Base-by-base conservation (phyloP, 2,888 invertebrate species). In the Anodontia alba region DNA sequence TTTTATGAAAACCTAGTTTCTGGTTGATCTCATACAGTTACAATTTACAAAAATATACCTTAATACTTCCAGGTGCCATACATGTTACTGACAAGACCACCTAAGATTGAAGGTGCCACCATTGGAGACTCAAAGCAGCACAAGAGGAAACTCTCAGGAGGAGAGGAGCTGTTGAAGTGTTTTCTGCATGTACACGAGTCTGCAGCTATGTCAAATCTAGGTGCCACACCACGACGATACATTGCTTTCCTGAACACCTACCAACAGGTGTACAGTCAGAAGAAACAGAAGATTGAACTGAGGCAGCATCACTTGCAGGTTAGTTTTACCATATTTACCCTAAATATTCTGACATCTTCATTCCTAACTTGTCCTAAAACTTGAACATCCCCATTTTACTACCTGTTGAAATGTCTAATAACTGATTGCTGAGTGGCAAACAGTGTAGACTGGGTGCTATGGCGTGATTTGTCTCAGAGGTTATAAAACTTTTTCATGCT, bases 271-370 rank as follows among this genome's bases (percentile, higher is more conserved):
- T 96, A 96, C 88, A 95, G 93, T n/a, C 95, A 95, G 73, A 97
- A 97, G 95, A 96, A 96, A 89, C 91, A 94, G 3, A 94, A 95
- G 1, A 96, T 97, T 36, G 93, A 95, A 69, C 95, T 95, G 70
- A 95, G 96, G 88, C 96, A 96, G 91, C 95, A 95, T 20, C 96
- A 96, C 94, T 94, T 97, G 38, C 95, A 96, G 95, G 97, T 96
- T 76, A 51, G n/a, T n/a, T n/a, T n/a, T n/a, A n/a, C n/a, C n/a
- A n/a, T n/a, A n/a, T n/a, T n/a, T n/a, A n/a, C n/a, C n/a, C n/a
- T n/a, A n/a, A n/a, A 12, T 8, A 38, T 38, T 67, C 7, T 8
- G 38, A 38, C 38, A 38, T 8, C 38, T 8, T 38, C 38, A 38
- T 38, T 38, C 42, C 5, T 43, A 38, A 12, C 7, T 38, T 8